Percentiles rank a stretch among this genome's conserved stretches.
phyloP scores from a whole-genome alignment of 2,888 invertebrate species.

The Cerastoderma edule region DNA sequence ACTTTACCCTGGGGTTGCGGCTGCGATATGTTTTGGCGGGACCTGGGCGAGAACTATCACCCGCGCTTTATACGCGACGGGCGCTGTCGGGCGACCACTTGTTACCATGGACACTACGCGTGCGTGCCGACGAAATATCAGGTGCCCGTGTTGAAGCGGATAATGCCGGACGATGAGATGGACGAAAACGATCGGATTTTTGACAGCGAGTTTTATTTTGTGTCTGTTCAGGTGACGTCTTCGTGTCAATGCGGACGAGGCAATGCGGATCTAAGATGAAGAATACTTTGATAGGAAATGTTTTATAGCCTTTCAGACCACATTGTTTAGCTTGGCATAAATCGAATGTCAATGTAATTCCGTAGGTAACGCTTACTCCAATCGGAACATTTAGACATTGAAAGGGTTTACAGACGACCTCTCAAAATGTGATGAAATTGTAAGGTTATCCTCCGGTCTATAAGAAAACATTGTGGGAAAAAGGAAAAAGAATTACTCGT shows the following conservation, averaged over 20 bases:
- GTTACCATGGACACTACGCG: constrained; percentile 37
- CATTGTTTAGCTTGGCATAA: too few relatives aligned
- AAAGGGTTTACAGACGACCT: too few relatives aligned
- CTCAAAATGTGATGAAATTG: too few relatives aligned
- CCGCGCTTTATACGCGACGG: constrained; percentile 37
- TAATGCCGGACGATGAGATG: background rate
- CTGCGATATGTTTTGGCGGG: constrained; percentile 35
- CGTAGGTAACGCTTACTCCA: too few relatives aligned
- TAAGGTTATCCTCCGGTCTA: too few relatives aligned
- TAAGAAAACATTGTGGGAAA: too few relatives aligned
- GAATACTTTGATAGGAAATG: too few relatives aligned
- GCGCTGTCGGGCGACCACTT: constrained; percentile 19
- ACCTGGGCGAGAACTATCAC: constrained; percentile 25
- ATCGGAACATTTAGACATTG: too few relatives aligned
- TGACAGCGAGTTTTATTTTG: constrained; percentile 24
- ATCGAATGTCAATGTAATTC: too few relatives aligned
- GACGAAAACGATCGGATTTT: constrained; percentile 3
- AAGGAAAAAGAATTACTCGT: too few relatives aligned
- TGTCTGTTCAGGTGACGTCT: background rate
- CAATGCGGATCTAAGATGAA: too few relatives aligned
- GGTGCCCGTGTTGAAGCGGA: constrained; percentile 21
- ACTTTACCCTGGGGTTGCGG: constrained; percentile 31
- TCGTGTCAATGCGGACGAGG: constrained; percentile 13
- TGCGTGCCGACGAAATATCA: constrained; percentile 30
- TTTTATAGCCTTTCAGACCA: too few relatives aligned